A percentile compares a stretch with the other conserved stretches of the same genome.
Conservation (phyloP, 1,140 invertebrate genomes). For the Drosophila nannoptera region DNA sequence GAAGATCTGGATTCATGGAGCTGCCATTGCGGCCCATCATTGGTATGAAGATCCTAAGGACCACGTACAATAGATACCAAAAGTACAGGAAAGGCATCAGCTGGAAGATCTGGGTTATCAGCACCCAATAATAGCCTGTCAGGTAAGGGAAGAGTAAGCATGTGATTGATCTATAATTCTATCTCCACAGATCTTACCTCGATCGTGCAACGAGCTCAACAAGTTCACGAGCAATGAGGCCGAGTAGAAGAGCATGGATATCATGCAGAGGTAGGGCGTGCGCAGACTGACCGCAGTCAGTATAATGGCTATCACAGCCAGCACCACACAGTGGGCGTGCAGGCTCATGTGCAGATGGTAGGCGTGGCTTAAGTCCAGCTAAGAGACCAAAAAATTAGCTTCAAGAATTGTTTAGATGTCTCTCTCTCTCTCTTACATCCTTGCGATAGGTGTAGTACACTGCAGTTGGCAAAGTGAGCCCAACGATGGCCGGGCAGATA, state of each 20-base stretch:
- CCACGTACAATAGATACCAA: constrained; percentile 83
- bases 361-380: constrained; percentile 59
- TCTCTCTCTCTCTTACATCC: constrained; percentile 69
- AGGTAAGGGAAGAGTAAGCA: neutral
- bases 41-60: constrained; percentile 85
- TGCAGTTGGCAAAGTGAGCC: constrained; percentile 58
- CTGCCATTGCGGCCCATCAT: constrained; percentile 84
- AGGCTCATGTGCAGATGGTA: constrained; percentile 67
- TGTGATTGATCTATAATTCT: neutral
- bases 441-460: constrained; percentile 78
- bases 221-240: constrained; percentile 60
- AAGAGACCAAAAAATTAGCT: neutral
- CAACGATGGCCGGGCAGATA: constrained; percentile 80
- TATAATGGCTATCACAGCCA: constrained; percentile 55
- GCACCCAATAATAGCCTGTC: constrained; percentile 78
- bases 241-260: constrained; percentile 65
- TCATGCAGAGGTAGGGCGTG: constrained; percentile 69
- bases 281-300: constrained; percentile 58
- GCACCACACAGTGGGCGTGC: constrained; percentile 63
- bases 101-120: constrained; percentile 77
- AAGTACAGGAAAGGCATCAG: constrained; percentile 80
- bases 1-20: constrained; percentile 82
- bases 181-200: constrained; percentile 72
- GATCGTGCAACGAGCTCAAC: constrained; percentile 55
- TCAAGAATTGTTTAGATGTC: neutral